Percentiles rank a stretch among this genome's conserved stretches.
Conservation (phyloP, 2,888 invertebrate species). For the Dromius quadrimaculatus region DNA sequence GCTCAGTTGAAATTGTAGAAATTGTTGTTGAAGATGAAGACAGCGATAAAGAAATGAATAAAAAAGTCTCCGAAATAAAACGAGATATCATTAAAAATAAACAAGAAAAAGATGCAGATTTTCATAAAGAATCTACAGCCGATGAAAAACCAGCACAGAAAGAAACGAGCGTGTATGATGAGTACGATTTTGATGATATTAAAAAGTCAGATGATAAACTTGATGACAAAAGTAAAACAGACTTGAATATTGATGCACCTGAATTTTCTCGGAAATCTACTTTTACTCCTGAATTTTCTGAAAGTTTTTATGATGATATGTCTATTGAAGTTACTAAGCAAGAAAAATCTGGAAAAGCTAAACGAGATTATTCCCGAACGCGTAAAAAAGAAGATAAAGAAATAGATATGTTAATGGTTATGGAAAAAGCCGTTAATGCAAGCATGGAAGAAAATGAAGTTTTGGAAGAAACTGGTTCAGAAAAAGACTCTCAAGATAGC, state of each 20-base stretch:
- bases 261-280: constrained; percentile 53
- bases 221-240: constrained; percentile 51
- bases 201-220: constrained; percentile 56
- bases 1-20: constrained; percentile 65
- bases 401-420: constrained; percentile 64
- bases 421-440: constrained; percentile 61
- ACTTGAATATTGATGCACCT: constrained; percentile 35
- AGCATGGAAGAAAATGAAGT: constrained; percentile 60
- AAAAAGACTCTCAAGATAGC: constrained; percentile 58
- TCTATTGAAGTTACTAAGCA: constrained; percentile 74
- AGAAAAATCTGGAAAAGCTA: constrained; percentile 74
- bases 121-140: constrained; percentile 40
- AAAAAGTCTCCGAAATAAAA: constrained; percentile 57
- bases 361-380: constrained; percentile 72
- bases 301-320: constrained; percentile 69
- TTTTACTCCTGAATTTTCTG: constrained; percentile 60
- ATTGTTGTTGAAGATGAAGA: constrained; percentile 66
- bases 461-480: constrained; percentile 56
- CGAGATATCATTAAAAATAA: constrained; percentile 60
- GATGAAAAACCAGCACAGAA: constrained; percentile 52
- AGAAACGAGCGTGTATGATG: constrained; percentile 54
- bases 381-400: constrained; percentile 68
- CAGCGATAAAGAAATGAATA: constrained; percentile 62
- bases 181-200: constrained; percentile 58
- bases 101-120: constrained; percentile 61